Conservation (phyloP, 2,888 invertebrate species). For the Perizoma flavofasciatum region DNA sequence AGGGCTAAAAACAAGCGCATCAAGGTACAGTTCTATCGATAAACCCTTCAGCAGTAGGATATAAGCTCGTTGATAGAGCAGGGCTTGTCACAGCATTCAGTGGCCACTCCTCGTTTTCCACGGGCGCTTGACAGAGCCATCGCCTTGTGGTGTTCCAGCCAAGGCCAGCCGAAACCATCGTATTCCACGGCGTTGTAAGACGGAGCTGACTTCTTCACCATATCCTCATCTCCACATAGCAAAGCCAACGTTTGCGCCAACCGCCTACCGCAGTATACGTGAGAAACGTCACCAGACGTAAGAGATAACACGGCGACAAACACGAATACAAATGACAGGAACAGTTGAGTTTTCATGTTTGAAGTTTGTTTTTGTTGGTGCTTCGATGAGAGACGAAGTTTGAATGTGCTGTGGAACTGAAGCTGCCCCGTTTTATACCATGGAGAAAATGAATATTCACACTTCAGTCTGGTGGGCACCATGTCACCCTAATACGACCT, state of each 20-base stretch:
- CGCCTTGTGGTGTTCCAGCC: conserved; percentile 21
- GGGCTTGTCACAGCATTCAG: conserved; percentile 34
- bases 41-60: conserved; percentile 24
- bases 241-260: conserved; percentile 24
- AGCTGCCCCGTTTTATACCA: conserved; percentile 26
- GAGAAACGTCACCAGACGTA: conserved; percentile 13
- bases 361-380: conserved; percentile 13
- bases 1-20: too few relatives aligned
- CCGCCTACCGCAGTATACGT: conserved; percentile 26
- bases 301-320: conserved; percentile 10
- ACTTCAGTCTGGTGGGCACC: conserved; percentile 23
- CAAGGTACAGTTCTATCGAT: too few relatives aligned
- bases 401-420: conserved; percentile 17
- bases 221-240: conserved; percentile 20
- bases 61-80: conserved; percentile 27
- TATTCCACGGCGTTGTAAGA: conserved; percentile 25
- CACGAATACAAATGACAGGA: conserved; percentile 17
- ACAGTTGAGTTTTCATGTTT: conserved; percentile 28
- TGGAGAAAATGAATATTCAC: conserved; percentile 33
- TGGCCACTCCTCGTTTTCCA: conserved; percentile 30
- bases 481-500: conserved; percentile 32
- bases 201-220: conserved; percentile 22
- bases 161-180: conserved; percentile 19
- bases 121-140: conserved; percentile 19
- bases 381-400: conserved; percentile 10